phyloP scores from a whole-genome alignment of 2,797 vertebrate genomes.

The Spinus olivaceus region DNA sequence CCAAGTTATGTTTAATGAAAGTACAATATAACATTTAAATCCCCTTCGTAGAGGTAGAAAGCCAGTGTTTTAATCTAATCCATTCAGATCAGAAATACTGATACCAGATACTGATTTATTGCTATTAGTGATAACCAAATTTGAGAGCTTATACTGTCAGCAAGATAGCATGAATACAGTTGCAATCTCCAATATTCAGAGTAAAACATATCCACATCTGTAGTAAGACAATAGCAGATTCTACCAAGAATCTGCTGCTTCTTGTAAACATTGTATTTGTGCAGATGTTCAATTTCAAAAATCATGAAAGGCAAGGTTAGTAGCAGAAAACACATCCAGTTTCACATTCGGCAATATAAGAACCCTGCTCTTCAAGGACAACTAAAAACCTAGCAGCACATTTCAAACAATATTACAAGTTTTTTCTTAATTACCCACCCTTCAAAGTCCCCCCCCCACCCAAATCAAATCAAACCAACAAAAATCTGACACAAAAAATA shows the following conservation, averaged over 20 bases:
- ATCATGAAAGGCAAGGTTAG: constrained; percentile 74
- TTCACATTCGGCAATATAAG: constrained; percentile 72
- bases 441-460: neutral
- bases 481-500: constrained; percentile 82
- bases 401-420: constrained; percentile 65
- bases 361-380: constrained; percentile 66
- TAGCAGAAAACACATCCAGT: constrained; percentile 74
- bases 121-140: constrained; percentile 73
- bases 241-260: constrained; percentile 69
- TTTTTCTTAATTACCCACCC: constrained; percentile 62
- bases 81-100: constrained; percentile 66
- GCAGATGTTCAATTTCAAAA: constrained; percentile 74
- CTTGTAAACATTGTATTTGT: constrained; percentile 79
- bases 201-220: constrained; percentile 60
- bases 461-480: constrained; percentile 65
- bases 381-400: constrained; percentile 77
- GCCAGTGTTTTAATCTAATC: constrained; percentile 58
- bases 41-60: constrained; percentile 57
- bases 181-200: constrained; percentile 67
- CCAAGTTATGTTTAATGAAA: constrained; percentile 42
- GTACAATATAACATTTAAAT: constrained; percentile 58
- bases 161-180: constrained; percentile 61
- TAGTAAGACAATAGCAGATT: constrained; percentile 73
- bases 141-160: constrained; percentile 67
- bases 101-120: constrained; percentile 75